Evolutionary conservation across 2,888 invertebrate species (phyloP).

Genomic region (Meandrusa payeni): DNA sequence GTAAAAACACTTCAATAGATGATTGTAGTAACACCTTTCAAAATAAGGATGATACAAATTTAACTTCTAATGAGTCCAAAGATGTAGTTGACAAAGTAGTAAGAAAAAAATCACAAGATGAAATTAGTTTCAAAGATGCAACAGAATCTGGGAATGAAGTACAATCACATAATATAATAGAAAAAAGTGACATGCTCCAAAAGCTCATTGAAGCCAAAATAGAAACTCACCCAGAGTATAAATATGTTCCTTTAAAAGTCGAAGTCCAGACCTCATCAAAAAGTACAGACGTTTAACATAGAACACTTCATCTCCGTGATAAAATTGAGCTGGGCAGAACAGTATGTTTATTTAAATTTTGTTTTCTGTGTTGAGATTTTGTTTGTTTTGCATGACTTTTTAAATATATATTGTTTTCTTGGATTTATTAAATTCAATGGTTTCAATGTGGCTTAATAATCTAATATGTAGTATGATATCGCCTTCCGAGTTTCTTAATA

Average conservation of each 20-base stretch:
- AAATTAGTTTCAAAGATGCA: slow-evolving; percentile 46
- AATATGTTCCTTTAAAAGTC: slow-evolving; percentile 58
- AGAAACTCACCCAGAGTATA: slow-evolving; percentile 69
- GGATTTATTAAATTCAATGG: too few species aligned
- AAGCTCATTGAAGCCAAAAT: slow-evolving; percentile 68
- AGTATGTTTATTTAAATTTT: slow-evolving; percentile 66
- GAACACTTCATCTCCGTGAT: slow-evolving; percentile 28
- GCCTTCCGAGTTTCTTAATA: too few species aligned
- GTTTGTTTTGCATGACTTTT: slow-evolving; percentile 28
- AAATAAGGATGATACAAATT: slow-evolving; percentile 47
- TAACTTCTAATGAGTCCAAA: slow-evolving; percentile 23
- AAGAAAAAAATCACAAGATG: slow-evolving; percentile 36
- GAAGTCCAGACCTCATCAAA: slow-evolving; percentile 59
- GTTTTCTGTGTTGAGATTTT: slow-evolving; percentile 39
- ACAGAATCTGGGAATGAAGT: slow-evolving; percentile 44
- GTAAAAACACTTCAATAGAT: slow-evolving; percentile 56
- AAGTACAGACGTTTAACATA: slow-evolving; percentile 73
- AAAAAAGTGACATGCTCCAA: slow-evolving; percentile 64
- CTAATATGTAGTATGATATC: too few species aligned
- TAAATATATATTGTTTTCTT: neutral
- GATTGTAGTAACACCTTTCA: slow-evolving; percentile 53
- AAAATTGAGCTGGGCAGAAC: slow-evolving; percentile 43
- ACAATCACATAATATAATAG: slow-evolving; percentile 55
- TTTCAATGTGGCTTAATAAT: too few species aligned
- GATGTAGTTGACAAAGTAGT: slow-evolving; percentile 26